Evolutionary conservation across 2,113 vertebrate species (phyloP), one percentile per base, ranked within the genome.

Genomic region (Zeus faber): DNA sequence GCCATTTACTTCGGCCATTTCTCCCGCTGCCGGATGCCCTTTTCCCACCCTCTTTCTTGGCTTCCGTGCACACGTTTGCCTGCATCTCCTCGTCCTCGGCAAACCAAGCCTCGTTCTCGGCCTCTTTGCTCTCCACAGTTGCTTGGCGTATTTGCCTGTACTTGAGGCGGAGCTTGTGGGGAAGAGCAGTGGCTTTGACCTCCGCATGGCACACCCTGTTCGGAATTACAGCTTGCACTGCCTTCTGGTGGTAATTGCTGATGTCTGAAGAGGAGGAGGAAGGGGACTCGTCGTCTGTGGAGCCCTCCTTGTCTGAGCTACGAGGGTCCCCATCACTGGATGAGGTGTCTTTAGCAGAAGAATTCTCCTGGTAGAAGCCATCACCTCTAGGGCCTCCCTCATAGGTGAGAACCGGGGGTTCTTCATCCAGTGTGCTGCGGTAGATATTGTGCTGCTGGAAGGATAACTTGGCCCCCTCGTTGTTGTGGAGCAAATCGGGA

Each of bases 81-180:
- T 49, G 62, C 46, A 11, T 39, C 16, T 41, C 46, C 20, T 54
- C 48, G 16, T 68, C 61, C 9, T 62, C 71, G 1, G 18, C n/a
- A 18, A 52, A 78, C 5, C 69, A 72, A 1, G 45, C 39, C 27
- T 82, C 74, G 11, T 63, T 67, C 25, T 86, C 85, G 5, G 17
- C 17, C 17, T 85, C 85, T 61, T 68, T 85, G 74, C 58, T 60
- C 20, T 86, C 82, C 17, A 58, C 73, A 6, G 10, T 63, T 31
- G 53, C 20, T 3, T 79, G 72, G 55, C 53, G 6, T 17, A 48
- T 65, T 18, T 79, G 77, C 61, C 87, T 70, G 68, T 90, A 86
- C 59, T 93, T 92, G 58, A 93, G 88, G 16, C 92, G 88, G 27
- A 93, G 87, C 68, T 93, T 93, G 72, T 93, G 91, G 2, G 92